These are phyloP conservation scores for Phylloscopus collybita DNA, from an alignment of 2,797 vertebrate species.

Conservation along the genomic window DNA sequence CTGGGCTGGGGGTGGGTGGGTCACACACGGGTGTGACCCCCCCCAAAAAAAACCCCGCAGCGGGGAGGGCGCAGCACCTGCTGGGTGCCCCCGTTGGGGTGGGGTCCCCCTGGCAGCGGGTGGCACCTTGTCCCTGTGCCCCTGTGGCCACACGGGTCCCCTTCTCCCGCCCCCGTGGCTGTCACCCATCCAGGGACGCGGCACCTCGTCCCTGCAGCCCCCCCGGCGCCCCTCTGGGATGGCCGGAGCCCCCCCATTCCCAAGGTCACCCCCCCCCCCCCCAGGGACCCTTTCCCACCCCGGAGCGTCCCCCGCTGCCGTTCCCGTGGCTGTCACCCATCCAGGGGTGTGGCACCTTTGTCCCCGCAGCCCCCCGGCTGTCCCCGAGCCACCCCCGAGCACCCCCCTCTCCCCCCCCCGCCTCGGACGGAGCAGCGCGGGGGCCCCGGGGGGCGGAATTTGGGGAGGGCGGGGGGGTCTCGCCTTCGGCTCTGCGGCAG, in stretches of 20 bases:
- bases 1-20: background rate
- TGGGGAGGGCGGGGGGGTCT: background rate
- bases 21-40: background rate
- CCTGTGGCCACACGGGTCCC: background rate
- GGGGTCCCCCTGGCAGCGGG: background rate
- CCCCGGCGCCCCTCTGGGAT: background rate
- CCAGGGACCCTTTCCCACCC: background rate
- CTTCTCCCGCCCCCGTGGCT: too few species aligned
- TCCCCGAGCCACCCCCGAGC: background rate
- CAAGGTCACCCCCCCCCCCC: background rate
- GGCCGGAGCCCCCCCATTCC: accelerated
- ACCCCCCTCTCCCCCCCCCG: too few species aligned
- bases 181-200: accelerated
- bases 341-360: background rate
- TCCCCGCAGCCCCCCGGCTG: background rate
- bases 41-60: background rate
- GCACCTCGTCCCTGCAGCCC: background rate
- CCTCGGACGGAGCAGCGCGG: background rate
- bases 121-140: background rate
- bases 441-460: background rate
- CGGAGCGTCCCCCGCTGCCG: too few species aligned
- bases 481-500: background rate
- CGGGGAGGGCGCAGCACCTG: background rate
- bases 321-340: accelerated
- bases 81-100: background rate